Percentiles rank a stretch among this genome's conserved stretches.
Conservation (phyloP, 2,888 invertebrate genomes). For the Cephus nigrinus region DNA sequence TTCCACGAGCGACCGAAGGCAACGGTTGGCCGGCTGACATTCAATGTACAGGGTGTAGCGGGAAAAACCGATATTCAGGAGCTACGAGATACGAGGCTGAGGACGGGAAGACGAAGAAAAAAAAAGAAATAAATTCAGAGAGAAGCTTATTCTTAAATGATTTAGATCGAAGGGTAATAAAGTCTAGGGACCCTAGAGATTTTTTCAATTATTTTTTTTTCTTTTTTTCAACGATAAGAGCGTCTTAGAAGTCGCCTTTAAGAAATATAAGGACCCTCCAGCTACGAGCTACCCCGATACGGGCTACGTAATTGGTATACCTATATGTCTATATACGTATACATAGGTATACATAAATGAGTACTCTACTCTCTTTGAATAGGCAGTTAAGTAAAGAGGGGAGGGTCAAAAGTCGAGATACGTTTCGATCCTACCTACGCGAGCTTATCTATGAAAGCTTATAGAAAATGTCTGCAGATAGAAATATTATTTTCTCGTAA, state of each 20-base stretch:
- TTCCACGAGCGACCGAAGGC: constrained; percentile 6
- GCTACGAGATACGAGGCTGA: not conserved
- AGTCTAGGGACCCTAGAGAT: not conserved
- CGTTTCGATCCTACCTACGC: not conserved
- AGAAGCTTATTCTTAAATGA: not conserved
- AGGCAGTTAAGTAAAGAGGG: constrained; percentile 18
- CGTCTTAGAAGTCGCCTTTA: constrained; percentile 10
- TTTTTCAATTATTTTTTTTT: not conserved
- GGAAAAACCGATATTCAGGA: not conserved
- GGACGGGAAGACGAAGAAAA: not conserved
- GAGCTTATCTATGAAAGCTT: not conserved
- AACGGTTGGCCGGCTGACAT: not conserved
- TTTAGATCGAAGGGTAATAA: constrained; percentile 2
- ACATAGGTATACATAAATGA: not conserved
- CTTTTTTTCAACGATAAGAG: not conserved
- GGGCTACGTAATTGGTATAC: not conserved
- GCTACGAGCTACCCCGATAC: not conserved
- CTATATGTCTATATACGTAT: not conserved
- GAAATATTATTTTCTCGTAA: not conserved
- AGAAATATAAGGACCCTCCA: constrained; percentile 16
- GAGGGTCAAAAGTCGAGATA: constrained; percentile 14
- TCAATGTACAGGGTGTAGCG: constrained; percentile 1
- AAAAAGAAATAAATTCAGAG: not conserved
- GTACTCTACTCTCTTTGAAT: constrained; percentile 11
- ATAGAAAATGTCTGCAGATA: not conserved